phyloP scores from a whole-genome alignment of 2,113 vertebrate genomes.

The Climacteris rufus region DNA sequence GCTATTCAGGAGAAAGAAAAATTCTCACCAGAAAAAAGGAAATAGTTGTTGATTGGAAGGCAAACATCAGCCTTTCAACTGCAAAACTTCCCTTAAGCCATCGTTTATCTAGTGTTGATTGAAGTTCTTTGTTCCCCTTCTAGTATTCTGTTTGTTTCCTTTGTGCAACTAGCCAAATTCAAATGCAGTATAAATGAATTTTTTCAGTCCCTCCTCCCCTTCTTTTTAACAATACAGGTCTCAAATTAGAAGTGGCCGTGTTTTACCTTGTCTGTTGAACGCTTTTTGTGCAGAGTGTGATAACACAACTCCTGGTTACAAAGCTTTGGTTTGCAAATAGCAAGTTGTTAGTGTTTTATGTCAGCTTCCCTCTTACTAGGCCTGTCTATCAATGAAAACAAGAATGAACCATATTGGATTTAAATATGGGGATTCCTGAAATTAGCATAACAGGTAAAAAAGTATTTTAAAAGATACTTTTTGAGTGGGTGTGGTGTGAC shows the following conservation, averaged over 20 bases:
- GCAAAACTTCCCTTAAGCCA: background rate
- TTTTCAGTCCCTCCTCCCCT: background rate
- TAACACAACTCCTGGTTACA: rapidly evolving
- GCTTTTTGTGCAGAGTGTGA: rapidly evolving
- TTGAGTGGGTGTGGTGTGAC: background rate
- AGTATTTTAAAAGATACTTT: background rate
- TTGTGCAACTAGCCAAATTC: background rate
- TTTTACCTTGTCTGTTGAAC: background rate
- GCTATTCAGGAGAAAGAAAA: background rate
- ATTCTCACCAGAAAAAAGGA: background rate
- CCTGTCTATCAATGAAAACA: background rate
- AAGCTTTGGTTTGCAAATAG: background rate
- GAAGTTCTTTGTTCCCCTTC: background rate
- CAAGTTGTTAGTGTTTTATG: background rate
- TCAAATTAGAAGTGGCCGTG: background rate
- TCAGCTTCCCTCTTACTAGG: background rate
- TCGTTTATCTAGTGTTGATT: background rate
- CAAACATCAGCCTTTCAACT: background rate
- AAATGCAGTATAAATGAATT: background rate
- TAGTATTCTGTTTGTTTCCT: background rate
- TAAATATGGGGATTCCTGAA: background rate
- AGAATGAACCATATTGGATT: background rate
- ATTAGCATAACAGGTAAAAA: background rate
- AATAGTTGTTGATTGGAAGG: background rate
- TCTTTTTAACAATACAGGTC: background rate